phyloP scores from a whole-genome alignment of 2,888 invertebrate genomes.

The Caenorhabditis becei region DNA sequence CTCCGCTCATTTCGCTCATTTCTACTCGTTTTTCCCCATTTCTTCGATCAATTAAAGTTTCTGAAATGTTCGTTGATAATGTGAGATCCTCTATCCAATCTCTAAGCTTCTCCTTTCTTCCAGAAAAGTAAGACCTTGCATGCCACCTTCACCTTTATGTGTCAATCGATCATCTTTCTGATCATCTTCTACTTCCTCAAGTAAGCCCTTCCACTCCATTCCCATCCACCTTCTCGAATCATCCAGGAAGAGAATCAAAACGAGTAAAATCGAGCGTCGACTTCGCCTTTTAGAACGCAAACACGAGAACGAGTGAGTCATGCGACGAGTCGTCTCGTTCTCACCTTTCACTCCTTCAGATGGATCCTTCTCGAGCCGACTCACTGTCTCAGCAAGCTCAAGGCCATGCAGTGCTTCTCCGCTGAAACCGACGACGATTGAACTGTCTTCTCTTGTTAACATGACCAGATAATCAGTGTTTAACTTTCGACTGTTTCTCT shows the following conservation, averaged over 20 bases:
- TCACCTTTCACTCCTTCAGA: slow-evolving; percentile 32
- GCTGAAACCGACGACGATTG: slow-evolving; percentile 8
- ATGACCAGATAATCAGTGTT: slow-evolving; percentile 15
- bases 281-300: slow-evolving; percentile 59
- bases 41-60: neutral
- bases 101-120: neutral
- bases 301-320: slow-evolving; percentile 58
- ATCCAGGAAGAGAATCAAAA: slow-evolving; percentile 46
- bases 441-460: slow-evolving; percentile 9
- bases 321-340: neutral
- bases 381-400: slow-evolving; percentile 33
- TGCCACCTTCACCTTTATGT: slow-evolving; percentile 14
- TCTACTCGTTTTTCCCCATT: neutral
- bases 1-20: neutral
- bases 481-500: neutral
- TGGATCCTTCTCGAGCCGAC: slow-evolving; percentile 50
- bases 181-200: slow-evolving; percentile 39
- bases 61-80: slow-evolving; percentile 41
- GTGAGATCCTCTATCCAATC: slow-evolving; percentile 2
- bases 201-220: slow-evolving; percentile 5
- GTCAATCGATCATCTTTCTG: slow-evolving; percentile 20
- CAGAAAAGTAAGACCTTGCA: slow-evolving; percentile 35
- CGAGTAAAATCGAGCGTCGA: slow-evolving; percentile 47
- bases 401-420: slow-evolving; percentile 30
- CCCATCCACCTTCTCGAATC: neutral